Evolutionary conservation across 2,797 vertebrate species (phyloP), one percentile per base, ranked within the genome.

Genomic region (Paramormyrops hopkinsi): DNA sequence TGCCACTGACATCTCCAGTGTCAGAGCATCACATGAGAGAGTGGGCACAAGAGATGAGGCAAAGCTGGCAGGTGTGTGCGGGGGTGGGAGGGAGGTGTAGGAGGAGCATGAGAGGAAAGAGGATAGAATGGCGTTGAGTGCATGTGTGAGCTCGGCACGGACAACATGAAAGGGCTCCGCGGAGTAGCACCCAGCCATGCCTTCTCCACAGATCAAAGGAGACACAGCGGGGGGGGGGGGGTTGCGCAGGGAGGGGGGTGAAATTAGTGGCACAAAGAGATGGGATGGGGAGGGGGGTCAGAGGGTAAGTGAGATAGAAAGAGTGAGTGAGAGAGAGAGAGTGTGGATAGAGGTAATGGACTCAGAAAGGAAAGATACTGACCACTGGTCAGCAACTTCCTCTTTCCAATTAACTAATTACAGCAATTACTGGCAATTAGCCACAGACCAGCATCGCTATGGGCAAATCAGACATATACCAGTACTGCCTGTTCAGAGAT

Each of bases 171-270:
- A 48, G 53, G 37, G 29, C 51, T 62, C 51, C 44, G 8, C 2
- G 37, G n/a, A 59, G 22, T 2, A 25, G 19, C 22, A 14, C 19
- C 19, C 9, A 9, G 82, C 37, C 46, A 19, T 25, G 41, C 11
- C 25, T 89, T 46, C n/a, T 11, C 37, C 50, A 25, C 79, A 90
- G 51, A 88, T 90, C 86, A 90, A 65, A 84, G 41, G 9, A 7
- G 44, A 88, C 19, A 51, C 19, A 53, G 14, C 3, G 14, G 48
- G 56, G 44, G n/a, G 88, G 44, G 44, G 41, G 41, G 41, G 44
- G 4, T 33, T 33, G 29, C 1, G 29, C 1, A 2, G 33, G 33
- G 33, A 33, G 2, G 46, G 56, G 2, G 9, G 83, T 14, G 11
- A 8, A 69, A 53, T 33, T 29, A 4, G 25, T 29, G 9, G 9